Conservation (phyloP, 1,140 invertebrate species). For the Conopomorpha cramerella region DNA sequence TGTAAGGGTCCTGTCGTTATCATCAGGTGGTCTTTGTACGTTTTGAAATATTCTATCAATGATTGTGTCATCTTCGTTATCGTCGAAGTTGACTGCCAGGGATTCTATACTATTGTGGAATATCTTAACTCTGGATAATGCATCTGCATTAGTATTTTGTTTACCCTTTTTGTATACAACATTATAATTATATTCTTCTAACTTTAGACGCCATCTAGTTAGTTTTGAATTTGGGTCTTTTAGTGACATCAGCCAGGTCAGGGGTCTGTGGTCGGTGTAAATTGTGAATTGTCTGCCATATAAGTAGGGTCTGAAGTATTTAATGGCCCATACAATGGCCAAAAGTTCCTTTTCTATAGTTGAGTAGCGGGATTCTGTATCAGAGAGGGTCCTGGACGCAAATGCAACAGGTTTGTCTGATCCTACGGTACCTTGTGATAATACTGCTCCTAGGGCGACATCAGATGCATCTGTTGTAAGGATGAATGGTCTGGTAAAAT, state of each 20-base stretch:
- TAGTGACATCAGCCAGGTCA: constrained; percentile 5
- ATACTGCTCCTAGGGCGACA: constrained; percentile 10
- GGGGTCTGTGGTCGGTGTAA: constrained; percentile 6
- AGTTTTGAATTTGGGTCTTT: constrained; percentile 13
- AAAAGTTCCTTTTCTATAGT: too few species aligned
- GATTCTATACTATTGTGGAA: too few species aligned
- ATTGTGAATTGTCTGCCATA: constrained; percentile 11
- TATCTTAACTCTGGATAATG: too few species aligned
- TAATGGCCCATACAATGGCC: constrained; percentile 12
- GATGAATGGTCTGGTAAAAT: constrained; percentile 10
- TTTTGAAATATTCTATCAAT: too few species aligned
- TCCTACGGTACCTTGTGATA: constrained; percentile 10
- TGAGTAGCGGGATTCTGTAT: constrained; percentile 5
- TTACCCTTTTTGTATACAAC: constrained; percentile 20
- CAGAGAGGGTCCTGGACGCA: constrained; percentile 6
- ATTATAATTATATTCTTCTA: constrained; percentile 13
- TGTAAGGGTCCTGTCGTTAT: too few species aligned
- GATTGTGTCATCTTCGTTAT: too few species aligned
- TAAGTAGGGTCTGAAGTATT: constrained; percentile 12
- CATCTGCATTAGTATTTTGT: constrained; percentile 10
- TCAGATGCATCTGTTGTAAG: constrained; percentile 12
- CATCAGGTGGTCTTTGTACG: too few species aligned
- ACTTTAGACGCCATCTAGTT: constrained; percentile 7
- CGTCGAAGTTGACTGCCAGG: too few species aligned
- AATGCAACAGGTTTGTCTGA: constrained; percentile 10